Evolutionary conservation across 2,888 invertebrate genomes (phyloP).

Genomic region (Pharmacophagus antenor): DNA sequence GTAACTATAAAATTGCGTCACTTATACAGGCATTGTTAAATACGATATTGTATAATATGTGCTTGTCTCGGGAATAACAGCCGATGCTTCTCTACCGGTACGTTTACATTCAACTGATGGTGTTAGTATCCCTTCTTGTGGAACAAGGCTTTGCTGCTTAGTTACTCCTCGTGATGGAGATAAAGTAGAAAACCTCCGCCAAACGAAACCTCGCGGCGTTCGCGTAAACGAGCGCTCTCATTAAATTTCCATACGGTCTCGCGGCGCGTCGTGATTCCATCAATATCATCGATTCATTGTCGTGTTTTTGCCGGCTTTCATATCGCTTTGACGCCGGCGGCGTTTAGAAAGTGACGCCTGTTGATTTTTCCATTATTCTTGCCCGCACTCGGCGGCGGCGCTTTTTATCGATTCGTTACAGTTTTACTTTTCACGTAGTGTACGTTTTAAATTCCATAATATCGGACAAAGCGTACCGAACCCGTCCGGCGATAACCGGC

Average conservation of each 20-base stretch:
- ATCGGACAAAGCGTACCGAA: constrained; percentile 11
- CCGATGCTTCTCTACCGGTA: too few relatives aligned
- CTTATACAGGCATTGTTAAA: too few relatives aligned
- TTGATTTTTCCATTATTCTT: constrained; percentile 52
- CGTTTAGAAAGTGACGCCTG: constrained; percentile 62
- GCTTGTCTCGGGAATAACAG: too few relatives aligned
- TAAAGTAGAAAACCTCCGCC: background rate
- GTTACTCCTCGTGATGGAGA: background rate
- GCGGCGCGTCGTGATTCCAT: constrained; percentile 60
- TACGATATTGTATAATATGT: too few relatives aligned
- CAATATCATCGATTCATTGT: constrained; percentile 54
- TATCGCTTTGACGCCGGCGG: constrained; percentile 45
- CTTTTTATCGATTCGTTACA: constrained; percentile 33
- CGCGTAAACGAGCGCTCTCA: constrained; percentile 14
- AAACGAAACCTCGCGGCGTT: background rate
- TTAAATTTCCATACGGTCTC: constrained; percentile 45
- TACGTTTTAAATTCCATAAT: constrained; percentile 13
- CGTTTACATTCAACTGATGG: too few relatives aligned
- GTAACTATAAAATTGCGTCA: too few relatives aligned
- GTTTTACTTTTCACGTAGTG: constrained; percentile 38
- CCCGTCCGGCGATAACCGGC: constrained; percentile 1
- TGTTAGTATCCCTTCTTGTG: too few relatives aligned
- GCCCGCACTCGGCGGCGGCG: constrained; percentile 7
- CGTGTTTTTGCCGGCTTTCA: constrained; percentile 55
- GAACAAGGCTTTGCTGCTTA: too few relatives aligned